These are phyloP conservation scores for human DNA, from an alignment of 2,113 vertebrate genomes.

Conservation along the genomic window GRCh38 chr4:75155501-75156000, in stretches of 20 bases:
- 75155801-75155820: not conserved
- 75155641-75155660: not conserved
- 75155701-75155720: not conserved
- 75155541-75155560: not conserved
- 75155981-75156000: not conserved
- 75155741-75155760: not conserved
- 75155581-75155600: not conserved
- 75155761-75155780: not conserved
- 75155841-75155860: not conserved
- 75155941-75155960: not conserved
- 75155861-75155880: not conserved
- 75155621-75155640: not conserved
- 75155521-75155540: not conserved
- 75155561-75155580: not conserved
- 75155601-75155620: not conserved
- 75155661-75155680: not conserved
- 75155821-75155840: not conserved
- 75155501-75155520: not conserved
- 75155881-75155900: not conserved
- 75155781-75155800: not conserved
- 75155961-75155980: not conserved
- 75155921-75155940: not conserved
- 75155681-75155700: not conserved
- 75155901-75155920: not conserved
- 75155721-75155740: not conserved